These are phyloP conservation scores for Tenthredo mesomela DNA, from an alignment of 2,888 invertebrate species.

Conservation along the genomic window DNA sequence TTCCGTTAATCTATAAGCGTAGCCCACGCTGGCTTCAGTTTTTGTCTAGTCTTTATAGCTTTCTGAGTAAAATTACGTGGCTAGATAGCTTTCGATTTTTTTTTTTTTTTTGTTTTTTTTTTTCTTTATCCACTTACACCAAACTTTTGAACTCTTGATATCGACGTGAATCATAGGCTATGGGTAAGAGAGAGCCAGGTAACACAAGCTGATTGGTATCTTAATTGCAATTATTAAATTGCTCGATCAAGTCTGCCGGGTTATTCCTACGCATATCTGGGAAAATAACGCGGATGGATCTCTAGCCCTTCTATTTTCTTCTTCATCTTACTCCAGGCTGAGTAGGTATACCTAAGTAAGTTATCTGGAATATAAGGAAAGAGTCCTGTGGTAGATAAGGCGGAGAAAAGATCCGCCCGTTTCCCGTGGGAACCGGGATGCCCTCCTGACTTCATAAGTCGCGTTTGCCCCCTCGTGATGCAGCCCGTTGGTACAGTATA, in stretches of 20 bases:
- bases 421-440: slow-evolving; percentile 47
- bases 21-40: slow-evolving; percentile 13
- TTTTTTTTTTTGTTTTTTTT: not conserved
- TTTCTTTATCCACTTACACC: slow-evolving; percentile 11
- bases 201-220: slow-evolving; percentile 44
- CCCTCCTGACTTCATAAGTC: slow-evolving; percentile 32
- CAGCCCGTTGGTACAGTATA: not conserved
- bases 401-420: slow-evolving; percentile 21
- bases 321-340: not conserved
- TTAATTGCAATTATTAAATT: slow-evolving; percentile 53
- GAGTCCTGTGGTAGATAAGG: slow-evolving; percentile 17
- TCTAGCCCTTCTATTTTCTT: slow-evolving; percentile 23
- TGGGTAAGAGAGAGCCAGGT: not conserved
- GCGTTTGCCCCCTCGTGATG: not conserved
- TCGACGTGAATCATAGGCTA: slow-evolving; percentile 41
- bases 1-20: slow-evolving; percentile 27
- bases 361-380: slow-evolving; percentile 31
- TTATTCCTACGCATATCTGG: slow-evolving; percentile 47
- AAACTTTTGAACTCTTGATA: slow-evolving; percentile 35
- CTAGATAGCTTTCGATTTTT: not conserved
- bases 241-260: slow-evolving; percentile 46
- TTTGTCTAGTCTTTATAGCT: not conserved
- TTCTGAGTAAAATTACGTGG: slow-evolving; percentile 27
- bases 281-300: slow-evolving; percentile 22
- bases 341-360: not conserved